Base-by-base conservation (phyloP, 2,888 invertebrate species). In the Hipparchia sbordonii region DNA sequence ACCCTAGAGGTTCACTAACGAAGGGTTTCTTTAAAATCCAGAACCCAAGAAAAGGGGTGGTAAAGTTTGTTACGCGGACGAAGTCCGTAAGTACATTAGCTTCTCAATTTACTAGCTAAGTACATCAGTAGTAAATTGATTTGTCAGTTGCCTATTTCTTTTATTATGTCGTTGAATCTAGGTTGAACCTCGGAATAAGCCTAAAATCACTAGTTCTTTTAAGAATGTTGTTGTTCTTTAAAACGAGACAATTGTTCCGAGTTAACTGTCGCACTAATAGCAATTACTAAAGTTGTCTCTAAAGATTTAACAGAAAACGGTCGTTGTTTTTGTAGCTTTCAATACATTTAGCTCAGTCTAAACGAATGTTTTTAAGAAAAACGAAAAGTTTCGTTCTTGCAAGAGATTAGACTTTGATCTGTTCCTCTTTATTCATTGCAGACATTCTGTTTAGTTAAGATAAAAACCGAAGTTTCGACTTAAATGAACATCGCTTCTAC, bases 351-450 rank as follows among this genome's bases (percentile, higher is more conserved):
- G n/a, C 45, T 61, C 45, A 45, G 45, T 12, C 12, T 61, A 61
- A 45, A 61, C 39, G 10, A 45, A 60, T 60, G 39, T 60, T 60
- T 59, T 60, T 60, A 39, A 60, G 39, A 45, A 33, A 61, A 61
- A 61, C 39, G 10, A 61, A 56, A 61, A 61, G 60, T 39, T 60
- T 39, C 60, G 12, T 12, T 60, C 60, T 45, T 60, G 60, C 12
- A 33, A 10, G 39, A 60, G 59, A 12, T 33, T 60, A 33, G 60
- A 6, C 39, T 61, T 45, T 61, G 60, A 57, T 57, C 13, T 8
- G 57, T 57, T 23, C 13, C 13, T 61, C 60, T 61, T 61, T 61
- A 45, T 39, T 39, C 60, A 39, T 60, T 39, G 12, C 45, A 45
- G 39, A 7, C 39, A 61, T 39, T 61, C 12, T 13, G 39, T 61